These are phyloP conservation scores for Plutomurus gul DNA, from an alignment of 1,140 invertebrate species.

Conservation along the genomic window DNA sequence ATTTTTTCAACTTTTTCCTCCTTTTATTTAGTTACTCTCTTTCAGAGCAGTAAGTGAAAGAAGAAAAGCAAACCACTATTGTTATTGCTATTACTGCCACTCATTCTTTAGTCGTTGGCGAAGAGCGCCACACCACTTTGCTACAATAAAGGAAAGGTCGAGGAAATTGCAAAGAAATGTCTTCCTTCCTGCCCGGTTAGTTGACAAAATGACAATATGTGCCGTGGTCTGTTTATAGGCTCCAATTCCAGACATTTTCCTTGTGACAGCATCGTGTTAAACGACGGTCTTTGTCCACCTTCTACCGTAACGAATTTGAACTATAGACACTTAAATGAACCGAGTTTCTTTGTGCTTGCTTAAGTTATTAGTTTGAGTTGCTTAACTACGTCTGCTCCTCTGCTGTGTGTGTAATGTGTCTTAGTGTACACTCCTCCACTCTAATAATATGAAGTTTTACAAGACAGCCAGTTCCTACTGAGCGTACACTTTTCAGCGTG, in stretches of 20 bases:
- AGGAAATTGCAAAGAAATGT: slow-evolving; percentile 12
- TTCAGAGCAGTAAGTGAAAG: neutral
- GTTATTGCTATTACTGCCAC: neutral
- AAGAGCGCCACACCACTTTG: neutral
- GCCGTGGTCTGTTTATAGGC: neutral
- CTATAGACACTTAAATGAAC: neutral
- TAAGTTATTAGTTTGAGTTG: neutral
- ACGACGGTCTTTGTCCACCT: slow-evolving; percentile 1
- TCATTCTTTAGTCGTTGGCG: neutral
- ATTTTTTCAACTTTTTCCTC: slow-evolving; percentile 12
- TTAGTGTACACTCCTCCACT: neutral
- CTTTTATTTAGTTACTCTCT: neutral
- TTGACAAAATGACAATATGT: neutral
- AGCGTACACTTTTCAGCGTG: neutral
- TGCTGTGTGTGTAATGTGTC: neutral
- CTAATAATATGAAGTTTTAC: too few species aligned
- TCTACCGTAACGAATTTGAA: too few species aligned
- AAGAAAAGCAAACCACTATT: neutral
- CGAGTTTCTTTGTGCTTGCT: neutral
- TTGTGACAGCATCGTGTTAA: neutral
- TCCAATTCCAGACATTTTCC: neutral
- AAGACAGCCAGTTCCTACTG: too few species aligned
- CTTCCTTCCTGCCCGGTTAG: neutral
- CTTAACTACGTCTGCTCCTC: neutral
- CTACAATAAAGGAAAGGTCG: slow-evolving; percentile 13